Conservation (phyloP, 2,797 vertebrate species). For the Macropodus opercularis region DNA sequence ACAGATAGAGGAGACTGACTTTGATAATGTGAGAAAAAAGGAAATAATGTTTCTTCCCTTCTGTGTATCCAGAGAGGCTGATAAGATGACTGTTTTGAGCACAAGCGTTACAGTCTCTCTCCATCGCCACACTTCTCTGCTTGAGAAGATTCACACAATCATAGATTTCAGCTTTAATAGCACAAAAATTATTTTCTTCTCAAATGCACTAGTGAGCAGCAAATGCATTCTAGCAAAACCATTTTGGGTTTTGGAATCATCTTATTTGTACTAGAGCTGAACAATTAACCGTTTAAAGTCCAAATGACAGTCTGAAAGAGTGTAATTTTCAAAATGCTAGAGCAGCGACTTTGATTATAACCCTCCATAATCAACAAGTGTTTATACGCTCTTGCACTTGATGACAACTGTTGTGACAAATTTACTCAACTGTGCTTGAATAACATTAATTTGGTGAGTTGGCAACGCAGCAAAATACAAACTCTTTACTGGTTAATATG, state of each 20-base stretch:
- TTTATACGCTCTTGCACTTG: slow-evolving; percentile 4
- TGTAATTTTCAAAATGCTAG: slow-evolving; percentile 1
- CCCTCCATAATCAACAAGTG: slow-evolving; percentile 4
- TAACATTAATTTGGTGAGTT: not conserved
- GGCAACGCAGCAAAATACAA: not conserved
- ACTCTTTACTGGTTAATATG: slow-evolving; percentile 7
- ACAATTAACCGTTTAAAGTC: not conserved
- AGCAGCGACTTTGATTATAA: not conserved
- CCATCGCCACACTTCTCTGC: slow-evolving; percentile 11
- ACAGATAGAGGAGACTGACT: slow-evolving; percentile 55
- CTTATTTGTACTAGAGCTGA: not conserved
- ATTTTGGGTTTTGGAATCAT: not conserved
- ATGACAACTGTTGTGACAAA: slow-evolving; percentile 10
- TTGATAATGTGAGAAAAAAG: slow-evolving; percentile 63
- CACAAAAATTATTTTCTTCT: not conserved
- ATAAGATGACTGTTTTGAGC: slow-evolving; percentile 53
- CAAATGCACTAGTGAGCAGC: slow-evolving; percentile 14
- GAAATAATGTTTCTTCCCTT: slow-evolving; percentile 39
- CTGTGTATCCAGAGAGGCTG: slow-evolving; percentile 42
- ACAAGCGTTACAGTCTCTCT: slow-evolving; percentile 22
- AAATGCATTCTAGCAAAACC: slow-evolving; percentile 1
- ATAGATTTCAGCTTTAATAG: slow-evolving; percentile 36
- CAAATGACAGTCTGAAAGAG: slow-evolving; percentile 5
- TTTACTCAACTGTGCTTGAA: slow-evolving; percentile 11
- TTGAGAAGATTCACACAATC: slow-evolving; percentile 22